A percentile compares a stretch with the other conserved stretches of the same genome.
Conservation (phyloP, 2,888 invertebrate genomes). For the Lepidonotus clava region DNA sequence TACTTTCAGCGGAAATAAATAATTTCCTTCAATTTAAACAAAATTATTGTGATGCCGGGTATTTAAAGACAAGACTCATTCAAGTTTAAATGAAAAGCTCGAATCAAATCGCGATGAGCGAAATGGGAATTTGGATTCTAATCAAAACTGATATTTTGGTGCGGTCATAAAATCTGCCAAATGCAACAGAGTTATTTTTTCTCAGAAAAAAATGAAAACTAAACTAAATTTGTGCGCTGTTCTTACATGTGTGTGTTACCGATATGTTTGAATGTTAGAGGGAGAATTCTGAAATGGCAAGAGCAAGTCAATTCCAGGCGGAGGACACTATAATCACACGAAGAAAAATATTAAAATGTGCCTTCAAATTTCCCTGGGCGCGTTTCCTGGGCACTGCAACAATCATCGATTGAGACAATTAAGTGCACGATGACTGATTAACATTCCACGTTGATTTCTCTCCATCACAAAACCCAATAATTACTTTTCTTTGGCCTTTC, state of each 20-base stretch:
- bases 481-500: slow-evolving; percentile 44
- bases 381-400: background rate
- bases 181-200: too few species aligned
- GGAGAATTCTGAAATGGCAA: too few species aligned
- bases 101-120: background rate
- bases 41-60: background rate
- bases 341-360: background rate
- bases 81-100: background rate
- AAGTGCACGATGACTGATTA: slow-evolving; percentile 16
- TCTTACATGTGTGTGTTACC: too few species aligned
- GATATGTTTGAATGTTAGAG: too few species aligned
- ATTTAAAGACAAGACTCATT: background rate
- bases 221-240: too few species aligned
- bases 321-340: slow-evolving; percentile 8
- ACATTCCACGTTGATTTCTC: background rate
- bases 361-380: slow-evolving; percentile 36
- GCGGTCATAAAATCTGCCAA: background rate
- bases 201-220: too few species aligned
- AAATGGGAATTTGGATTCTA: background rate
- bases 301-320: background rate
- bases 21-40: slow-evolving; percentile 17
- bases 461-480: slow-evolving; percentile 29
- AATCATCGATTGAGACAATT: slow-evolving; percentile 49
- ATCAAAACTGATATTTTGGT: slow-evolving; percentile 23
- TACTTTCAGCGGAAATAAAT: background rate